Conservation (phyloP, 1,140 invertebrate genomes). For the Atta cephalotes region DNA sequence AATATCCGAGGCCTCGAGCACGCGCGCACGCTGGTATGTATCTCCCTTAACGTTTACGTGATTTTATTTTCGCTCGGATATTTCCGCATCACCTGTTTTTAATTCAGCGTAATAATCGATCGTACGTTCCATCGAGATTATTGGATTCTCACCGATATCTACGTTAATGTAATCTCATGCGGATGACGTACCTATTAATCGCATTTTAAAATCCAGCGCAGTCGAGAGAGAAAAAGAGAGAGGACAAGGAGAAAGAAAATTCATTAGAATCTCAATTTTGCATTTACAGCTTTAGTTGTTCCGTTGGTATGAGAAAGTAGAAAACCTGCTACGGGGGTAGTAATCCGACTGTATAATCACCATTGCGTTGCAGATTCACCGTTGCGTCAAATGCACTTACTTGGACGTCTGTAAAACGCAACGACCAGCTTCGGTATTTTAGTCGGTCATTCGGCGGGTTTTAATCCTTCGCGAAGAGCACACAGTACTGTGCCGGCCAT, state of each 20-base stretch:
- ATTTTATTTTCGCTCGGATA: conserved; percentile 53
- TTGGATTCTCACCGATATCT: conserved; percentile 41
- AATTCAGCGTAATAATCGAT: conserved; percentile 65
- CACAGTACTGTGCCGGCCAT: conserved; percentile 25
- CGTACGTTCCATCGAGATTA: conserved; percentile 55
- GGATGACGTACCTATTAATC: conserved; percentile 48
- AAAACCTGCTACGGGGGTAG: conserved; percentile 29
- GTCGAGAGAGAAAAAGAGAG: not conserved
- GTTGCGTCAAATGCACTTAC: conserved; percentile 62
- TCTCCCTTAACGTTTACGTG: conserved; percentile 1
- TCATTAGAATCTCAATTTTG: conserved; percentile 59
- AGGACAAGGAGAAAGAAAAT: not conserved
- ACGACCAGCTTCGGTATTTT: conserved; percentile 64
- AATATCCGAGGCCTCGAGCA: not conserved
- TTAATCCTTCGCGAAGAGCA: conserved; percentile 60
- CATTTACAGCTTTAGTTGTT: conserved; percentile 44
- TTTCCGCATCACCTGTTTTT: conserved; percentile 47
- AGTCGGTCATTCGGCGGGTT: conserved; percentile 64
- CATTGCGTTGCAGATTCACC: conserved; percentile 48
- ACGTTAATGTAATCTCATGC: conserved; percentile 60
- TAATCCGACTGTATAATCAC: conserved; percentile 64
- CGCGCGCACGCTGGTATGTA: not conserved
- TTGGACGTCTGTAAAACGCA: conserved; percentile 48
- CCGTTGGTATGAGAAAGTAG: conserved; percentile 22
- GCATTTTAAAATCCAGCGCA: conserved; percentile 43